Percentiles rank a stretch among this genome's conserved stretches.
phyloP scores from a whole-genome alignment of 2,797 vertebrate genomes.

The Protosalanx chinensis region DNA sequence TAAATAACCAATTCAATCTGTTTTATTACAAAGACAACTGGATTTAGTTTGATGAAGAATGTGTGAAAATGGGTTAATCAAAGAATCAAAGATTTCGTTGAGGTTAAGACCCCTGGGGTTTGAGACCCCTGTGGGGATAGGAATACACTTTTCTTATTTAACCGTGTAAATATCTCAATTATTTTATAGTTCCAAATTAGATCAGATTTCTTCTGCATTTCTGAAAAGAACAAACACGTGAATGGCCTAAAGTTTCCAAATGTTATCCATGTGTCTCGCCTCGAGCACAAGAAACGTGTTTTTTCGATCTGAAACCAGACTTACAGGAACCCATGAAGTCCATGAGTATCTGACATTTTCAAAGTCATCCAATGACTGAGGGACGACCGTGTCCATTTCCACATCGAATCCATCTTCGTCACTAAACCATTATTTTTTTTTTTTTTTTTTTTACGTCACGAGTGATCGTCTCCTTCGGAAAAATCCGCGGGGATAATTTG shows the following conservation, averaged over 20 bases:
- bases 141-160: neutral
- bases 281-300: neutral
- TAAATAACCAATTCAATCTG: neutral
- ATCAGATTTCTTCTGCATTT: too few species aligned
- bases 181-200: too few species aligned
- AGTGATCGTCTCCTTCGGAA: slow-evolving; percentile 49
- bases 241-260: neutral
- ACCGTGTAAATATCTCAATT: too few species aligned
- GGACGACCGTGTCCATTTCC: neutral
- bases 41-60: neutral
- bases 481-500: slow-evolving; percentile 39
- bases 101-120: too few species aligned
- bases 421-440: slow-evolving; percentile 6
- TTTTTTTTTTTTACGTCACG: slow-evolving; percentile 27
- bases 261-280: neutral
- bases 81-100: too few species aligned
- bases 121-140: neutral
- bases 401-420: slow-evolving; percentile 13
- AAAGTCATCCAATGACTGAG: neutral
- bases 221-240: neutral
- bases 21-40: neutral
- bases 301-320: neutral
- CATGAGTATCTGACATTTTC: neutral
- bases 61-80: too few species aligned
- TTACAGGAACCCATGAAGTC: neutral